These are phyloP conservation scores for Amniataba percoides DNA, from an alignment of 2,797 vertebrate species.

Conservation along the genomic window DNA sequence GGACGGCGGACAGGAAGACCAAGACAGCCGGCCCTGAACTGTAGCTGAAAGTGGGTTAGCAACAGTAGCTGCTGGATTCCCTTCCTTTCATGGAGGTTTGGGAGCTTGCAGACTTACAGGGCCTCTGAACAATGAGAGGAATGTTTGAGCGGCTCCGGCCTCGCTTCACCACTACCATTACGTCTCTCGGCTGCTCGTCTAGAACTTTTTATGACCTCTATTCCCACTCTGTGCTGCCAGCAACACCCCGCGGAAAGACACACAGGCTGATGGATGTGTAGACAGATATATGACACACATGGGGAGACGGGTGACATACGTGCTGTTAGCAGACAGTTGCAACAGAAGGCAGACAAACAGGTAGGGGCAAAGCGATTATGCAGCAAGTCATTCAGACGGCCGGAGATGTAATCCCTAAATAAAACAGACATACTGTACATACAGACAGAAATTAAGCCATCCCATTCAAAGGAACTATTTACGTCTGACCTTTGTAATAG, in stretches of 20 bases:
- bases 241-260: slow-evolving; percentile 34
- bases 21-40: slow-evolving; percentile 42
- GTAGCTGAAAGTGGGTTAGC: slow-evolving; percentile 66
- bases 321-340: slow-evolving; percentile 22
- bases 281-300: slow-evolving; percentile 45
- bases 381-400: slow-evolving; percentile 43
- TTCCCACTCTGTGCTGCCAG: slow-evolving; percentile 50
- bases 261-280: slow-evolving; percentile 45
- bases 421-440: slow-evolving; percentile 42
- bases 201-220: slow-evolving; percentile 82
- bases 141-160: slow-evolving; percentile 81
- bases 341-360: slow-evolving; percentile 58
- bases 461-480: slow-evolving; percentile 82
- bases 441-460: slow-evolving; percentile 62
- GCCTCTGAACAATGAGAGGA: slow-evolving; percentile 88
- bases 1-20: slow-evolving; percentile 45
- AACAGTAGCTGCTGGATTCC: slow-evolving; percentile 80
- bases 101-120: slow-evolving; percentile 80
- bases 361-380: slow-evolving; percentile 52
- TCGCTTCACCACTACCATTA: slow-evolving; percentile 68
- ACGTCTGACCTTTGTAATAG: slow-evolving; percentile 84
- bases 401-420: slow-evolving; percentile 51
- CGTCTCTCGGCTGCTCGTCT: slow-evolving; percentile 70
- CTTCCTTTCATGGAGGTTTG: slow-evolving; percentile 86
- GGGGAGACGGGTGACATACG: slow-evolving; percentile 31